Base-by-base conservation (phyloP, 2,797 vertebrate species). In the Acanthurus lineatus region DNA sequence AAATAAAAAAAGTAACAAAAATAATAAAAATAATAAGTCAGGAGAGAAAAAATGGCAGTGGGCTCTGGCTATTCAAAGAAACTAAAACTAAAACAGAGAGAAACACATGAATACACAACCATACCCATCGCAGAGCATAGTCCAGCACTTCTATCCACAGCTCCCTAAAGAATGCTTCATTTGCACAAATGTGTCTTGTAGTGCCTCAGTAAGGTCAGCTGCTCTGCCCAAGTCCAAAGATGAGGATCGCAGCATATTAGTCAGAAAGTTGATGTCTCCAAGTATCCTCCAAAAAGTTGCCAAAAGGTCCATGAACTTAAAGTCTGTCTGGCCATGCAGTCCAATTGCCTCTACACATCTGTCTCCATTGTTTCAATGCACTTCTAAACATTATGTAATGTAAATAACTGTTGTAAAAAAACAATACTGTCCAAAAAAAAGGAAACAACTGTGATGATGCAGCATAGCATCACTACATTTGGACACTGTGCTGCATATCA, bases 331-430 rank as follows among this genome's bases (percentile, higher is more conserved):
- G 1, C 48, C 48, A n/a, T 3, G 17, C 7, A 49, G 17, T 49
- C 48, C 48, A 49, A 7, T 2, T 19, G 47, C 47, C 17, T 49
- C 47, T 49, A 49, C 47, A 49, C 16, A n/a, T 49, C 47, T 19
- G 5, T 49, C 47, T 49, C 47, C 47, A 49, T 9, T 49, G 17
- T 76, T 68, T 32, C 28, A 32, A 32, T 70, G 15, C 44, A 48
- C 25, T 48, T 42, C n/a, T 6, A n/a, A 68, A 57, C 17, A 38
- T 47, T 49, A 17, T 20, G 8, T 16, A 22, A 11, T 20, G 4
- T 45, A 32, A 35, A 28, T 28, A 7, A n/a, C 42, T 12, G 12
- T 4, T 9, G 10, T n/a, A 25, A 22, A 53, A 53, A 40, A 20
- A 51, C 11, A 42, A 32, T 38, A 4, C 15, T 11, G 20, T 32